Base-by-base conservation (phyloP, 2,113 vertebrate species). In the Rhinopomastus cyanomelas region DNA sequence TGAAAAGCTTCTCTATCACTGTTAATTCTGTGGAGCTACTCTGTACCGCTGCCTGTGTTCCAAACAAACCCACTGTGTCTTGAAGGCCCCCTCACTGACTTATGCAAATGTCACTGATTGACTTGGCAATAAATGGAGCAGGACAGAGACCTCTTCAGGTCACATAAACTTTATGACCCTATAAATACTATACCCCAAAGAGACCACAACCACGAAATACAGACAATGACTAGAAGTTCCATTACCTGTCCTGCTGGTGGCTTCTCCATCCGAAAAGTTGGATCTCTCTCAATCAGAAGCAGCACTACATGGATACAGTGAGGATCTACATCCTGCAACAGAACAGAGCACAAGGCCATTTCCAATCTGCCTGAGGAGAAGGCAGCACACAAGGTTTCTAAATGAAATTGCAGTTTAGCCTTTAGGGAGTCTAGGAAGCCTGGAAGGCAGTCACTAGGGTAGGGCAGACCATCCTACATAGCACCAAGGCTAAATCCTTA, bases 241-340 rank as follows among this genome's bases (percentile, higher is more conserved):
- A 20, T 83, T 97, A 99, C 98, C 98, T 98, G 98, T 52, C 97
- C 22, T 29, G 94, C 93, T 9, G 97, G 89, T 55, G 97, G 96
- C 86, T 97, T 98, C 81, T 98, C 98, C 85, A 96, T 53, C 71
- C 96, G 96, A 29, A 97, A 88, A 52, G 87, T 39, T 20, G 96
- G 85, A 74, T 98, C 98, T 92, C 97, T 97, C 88, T 98, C 97
- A 36, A 97, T 94, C 64, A 99, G 94, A 52, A 99, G 91, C 25
- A 99, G 89, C 25, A 98, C 97, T 29, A 96, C 94, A 65, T 98
- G 97, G 79, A 99, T 96, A 5, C 97, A 98, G 17, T 95, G 97
- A 20, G 98, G 98, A 52, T 94, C 65, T 26, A 81, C 67, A 23
- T 96, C 96, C 98, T 98, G 79, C 23, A 96, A 97, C 19, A 88